These are phyloP conservation scores for Palythoa caribaeorum DNA, from an alignment of 92 coral and sea anemone species.

Conservation along the genomic window DNA sequence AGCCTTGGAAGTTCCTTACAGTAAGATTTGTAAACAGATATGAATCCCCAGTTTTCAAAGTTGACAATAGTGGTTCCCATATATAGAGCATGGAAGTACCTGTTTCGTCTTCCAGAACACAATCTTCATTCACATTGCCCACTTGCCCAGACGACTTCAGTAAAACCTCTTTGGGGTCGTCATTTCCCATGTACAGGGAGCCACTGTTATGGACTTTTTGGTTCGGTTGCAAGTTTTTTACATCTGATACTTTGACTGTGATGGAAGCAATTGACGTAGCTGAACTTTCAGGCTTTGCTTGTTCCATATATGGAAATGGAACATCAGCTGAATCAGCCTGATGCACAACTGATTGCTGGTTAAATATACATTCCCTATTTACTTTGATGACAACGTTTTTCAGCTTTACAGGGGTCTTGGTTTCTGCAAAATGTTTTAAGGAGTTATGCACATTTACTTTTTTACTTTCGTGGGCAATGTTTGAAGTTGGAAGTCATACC, in stretches of 20 bases:
- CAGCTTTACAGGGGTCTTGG: constrained; percentile 49
- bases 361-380: constrained; percentile 36
- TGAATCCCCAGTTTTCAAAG: constrained; percentile 49
- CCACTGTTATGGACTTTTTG: constrained; percentile 47
- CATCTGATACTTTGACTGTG: constrained; percentile 45
- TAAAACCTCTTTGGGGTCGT: constrained; percentile 20
- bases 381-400: constrained; percentile 18
- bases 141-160: constrained; percentile 35
- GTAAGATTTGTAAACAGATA: constrained; percentile 50
- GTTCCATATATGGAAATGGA: constrained; percentile 39
- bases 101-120: constrained; percentile 44
- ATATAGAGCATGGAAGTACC: constrained; percentile 52
- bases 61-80: background rate
- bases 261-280: constrained; percentile 34
- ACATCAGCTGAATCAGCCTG: constrained; percentile 37
- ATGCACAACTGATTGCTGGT: constrained; percentile 53
- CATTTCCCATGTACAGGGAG: constrained; percentile 43
- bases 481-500: constrained; percentile 56
- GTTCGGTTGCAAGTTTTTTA: constrained; percentile 41
- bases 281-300: constrained; percentile 49
- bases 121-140: constrained; percentile 45
- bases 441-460: constrained; percentile 40
- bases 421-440: constrained; percentile 49
- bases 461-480: constrained; percentile 57
- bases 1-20: constrained; percentile 56